Percentiles rank a stretch among this genome's conserved stretches.
Evolutionary conservation across 2,797 vertebrate genomes (phyloP).

Genomic region (Alcedo atthis): DNA sequence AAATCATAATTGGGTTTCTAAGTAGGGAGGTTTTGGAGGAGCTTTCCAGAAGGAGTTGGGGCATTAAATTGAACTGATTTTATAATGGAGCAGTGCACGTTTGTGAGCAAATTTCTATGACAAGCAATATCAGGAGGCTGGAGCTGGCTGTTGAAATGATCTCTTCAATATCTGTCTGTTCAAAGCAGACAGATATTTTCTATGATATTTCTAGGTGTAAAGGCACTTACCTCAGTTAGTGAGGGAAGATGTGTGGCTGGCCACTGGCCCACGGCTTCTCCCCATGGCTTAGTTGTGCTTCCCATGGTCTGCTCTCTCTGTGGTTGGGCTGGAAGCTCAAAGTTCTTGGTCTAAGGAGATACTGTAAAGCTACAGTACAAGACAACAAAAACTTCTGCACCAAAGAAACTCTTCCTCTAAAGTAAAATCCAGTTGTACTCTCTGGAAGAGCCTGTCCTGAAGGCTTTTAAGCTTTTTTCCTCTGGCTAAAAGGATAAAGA

Average conservation of each 20-base stretch:
- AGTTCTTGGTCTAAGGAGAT: not conserved
- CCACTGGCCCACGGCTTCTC: not conserved
- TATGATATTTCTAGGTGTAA: not conserved
- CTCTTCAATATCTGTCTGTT: not conserved
- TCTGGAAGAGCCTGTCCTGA: not conserved
- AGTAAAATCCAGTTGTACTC: not conserved
- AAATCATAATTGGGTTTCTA: not conserved
- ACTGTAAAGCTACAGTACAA: not conserved
- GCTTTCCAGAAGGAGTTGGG: not conserved
- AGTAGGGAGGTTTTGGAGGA: not conserved
- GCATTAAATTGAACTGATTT: conserved; percentile 21
- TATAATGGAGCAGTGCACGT: not conserved
- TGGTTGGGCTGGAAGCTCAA: not conserved
- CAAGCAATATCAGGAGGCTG: not conserved
- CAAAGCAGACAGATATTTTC: not conserved
- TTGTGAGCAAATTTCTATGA: not conserved
- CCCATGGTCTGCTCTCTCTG: not conserved
- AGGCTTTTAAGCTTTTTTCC: not conserved
- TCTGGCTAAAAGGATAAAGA: not conserved
- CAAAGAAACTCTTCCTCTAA: not conserved
- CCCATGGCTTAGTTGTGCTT: not conserved
- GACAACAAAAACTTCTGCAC: not conserved
- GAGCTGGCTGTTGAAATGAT: not conserved
- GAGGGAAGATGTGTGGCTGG: not conserved
- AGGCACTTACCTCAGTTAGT: not conserved